Conservation (phyloP, 2,797 vertebrate species). For the Stomatorhinus walkeri region DNA sequence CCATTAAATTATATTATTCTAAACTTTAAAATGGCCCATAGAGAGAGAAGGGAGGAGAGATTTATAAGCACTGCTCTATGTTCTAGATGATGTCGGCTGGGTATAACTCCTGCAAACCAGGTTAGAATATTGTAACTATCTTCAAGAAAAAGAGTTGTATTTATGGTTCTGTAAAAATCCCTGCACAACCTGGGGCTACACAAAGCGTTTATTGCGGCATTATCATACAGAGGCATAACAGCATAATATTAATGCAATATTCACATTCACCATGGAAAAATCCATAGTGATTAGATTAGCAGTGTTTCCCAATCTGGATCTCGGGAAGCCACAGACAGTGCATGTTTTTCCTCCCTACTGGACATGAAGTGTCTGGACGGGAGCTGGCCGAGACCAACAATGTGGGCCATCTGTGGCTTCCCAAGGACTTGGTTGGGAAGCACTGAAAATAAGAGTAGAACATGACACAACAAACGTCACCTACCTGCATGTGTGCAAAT, state of each 20-base stretch:
- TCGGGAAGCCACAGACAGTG: neutral
- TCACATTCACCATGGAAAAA: neutral
- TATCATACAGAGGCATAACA: neutral
- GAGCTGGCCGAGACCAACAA: neutral
- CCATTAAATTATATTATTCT: neutral
- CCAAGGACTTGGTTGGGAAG: neutral
- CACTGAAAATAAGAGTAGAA: neutral
- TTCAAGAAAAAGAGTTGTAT: neutral
- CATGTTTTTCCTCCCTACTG: neutral
- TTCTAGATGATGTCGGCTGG: neutral
- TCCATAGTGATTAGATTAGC: neutral
- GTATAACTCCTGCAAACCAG: neutral
- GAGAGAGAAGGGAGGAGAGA: neutral
- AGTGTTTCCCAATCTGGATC: neutral
- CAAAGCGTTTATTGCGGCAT: neutral
- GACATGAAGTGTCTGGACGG: neutral
- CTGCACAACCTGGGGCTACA: neutral
- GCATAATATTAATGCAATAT: neutral
- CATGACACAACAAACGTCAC: neutral
- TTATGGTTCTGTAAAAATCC: neutral
- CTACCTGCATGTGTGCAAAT: neutral
- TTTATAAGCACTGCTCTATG: neutral
- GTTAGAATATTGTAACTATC: neutral
- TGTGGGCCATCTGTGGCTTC: neutral
- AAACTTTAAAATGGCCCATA: neutral